A percentile compares a stretch with the other conserved stretches of the same genome.
Conservation (phyloP, 2,113 vertebrate species). For the Cyanocitta stelleri region DNA sequence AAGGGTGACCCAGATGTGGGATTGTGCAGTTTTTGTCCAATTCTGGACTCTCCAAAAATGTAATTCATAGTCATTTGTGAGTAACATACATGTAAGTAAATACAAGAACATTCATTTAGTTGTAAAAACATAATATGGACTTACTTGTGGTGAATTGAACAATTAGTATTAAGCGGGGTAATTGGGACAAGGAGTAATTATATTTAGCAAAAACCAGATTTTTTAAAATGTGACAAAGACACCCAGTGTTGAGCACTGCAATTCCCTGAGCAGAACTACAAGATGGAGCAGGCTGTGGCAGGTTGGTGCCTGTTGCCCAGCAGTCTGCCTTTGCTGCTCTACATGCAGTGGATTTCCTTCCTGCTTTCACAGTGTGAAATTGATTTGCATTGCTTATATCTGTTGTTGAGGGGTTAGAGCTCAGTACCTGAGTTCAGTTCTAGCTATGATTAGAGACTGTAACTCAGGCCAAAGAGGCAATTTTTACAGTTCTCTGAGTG, state of each 20-base stretch:
- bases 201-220: neutral
- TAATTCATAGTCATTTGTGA: neutral
- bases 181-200: neutral
- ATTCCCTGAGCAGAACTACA: neutral
- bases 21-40: neutral
- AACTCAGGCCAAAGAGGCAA: neutral
- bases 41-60: neutral
- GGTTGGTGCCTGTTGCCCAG: neutral
- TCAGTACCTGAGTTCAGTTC: neutral
- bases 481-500: neutral
- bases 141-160: neutral
- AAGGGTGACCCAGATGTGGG: neutral
- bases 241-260: neutral
- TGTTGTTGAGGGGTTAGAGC: neutral
- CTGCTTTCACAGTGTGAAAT: neutral
- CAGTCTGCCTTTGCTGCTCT: neutral
- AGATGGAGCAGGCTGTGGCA: neutral
- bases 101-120: neutral
- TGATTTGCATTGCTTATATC: neutral
- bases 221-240: neutral
- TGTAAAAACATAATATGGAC: neutral
- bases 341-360: neutral
- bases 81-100: neutral
- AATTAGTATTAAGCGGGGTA: neutral
- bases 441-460: neutral